Percentiles rank a stretch among this genome's conserved stretches.
Evolutionary conservation across 2,797 vertebrate species (phyloP).

Genomic region (Gallinago solitaria): DNA sequence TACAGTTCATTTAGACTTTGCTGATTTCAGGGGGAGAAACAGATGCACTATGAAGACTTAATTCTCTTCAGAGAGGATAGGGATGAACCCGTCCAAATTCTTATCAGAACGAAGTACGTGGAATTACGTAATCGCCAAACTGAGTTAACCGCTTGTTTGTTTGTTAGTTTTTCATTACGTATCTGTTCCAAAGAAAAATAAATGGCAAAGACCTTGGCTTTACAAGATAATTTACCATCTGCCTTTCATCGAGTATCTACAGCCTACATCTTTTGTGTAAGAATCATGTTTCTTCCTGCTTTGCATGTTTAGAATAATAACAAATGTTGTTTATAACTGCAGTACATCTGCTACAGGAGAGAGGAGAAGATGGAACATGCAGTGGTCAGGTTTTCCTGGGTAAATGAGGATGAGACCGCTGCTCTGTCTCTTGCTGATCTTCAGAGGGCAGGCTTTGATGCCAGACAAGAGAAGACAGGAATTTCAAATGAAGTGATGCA

Average conservation of each 20-base stretch:
- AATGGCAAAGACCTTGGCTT: conserved; percentile 27
- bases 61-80: neutral
- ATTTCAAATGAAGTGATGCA: neutral
- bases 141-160: neutral
- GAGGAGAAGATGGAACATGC: neutral
- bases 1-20: neutral
- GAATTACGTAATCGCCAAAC: neutral
- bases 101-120: neutral
- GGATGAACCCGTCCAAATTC: neutral
- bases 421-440: neutral
- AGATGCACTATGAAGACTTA: conserved; percentile 13
- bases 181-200: conserved; percentile 34
- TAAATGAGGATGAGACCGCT: neutral
- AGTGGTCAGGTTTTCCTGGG: neutral
- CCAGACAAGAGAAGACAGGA: neutral
- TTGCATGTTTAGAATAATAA: conserved; percentile 15
- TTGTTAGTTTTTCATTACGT: neutral
- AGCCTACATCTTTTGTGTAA: conserved; percentile 44
- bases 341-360: neutral
- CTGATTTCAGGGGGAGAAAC: neutral
- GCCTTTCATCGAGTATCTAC: conserved; percentile 22
- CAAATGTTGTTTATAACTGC: conserved; percentile 37
- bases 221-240: conserved; percentile 46
- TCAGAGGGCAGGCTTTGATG: neutral
- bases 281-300: conserved; percentile 18